Evolutionary conservation across 2,797 vertebrate species (phyloP).

Genomic region (Monodelphis domestica): DNA sequence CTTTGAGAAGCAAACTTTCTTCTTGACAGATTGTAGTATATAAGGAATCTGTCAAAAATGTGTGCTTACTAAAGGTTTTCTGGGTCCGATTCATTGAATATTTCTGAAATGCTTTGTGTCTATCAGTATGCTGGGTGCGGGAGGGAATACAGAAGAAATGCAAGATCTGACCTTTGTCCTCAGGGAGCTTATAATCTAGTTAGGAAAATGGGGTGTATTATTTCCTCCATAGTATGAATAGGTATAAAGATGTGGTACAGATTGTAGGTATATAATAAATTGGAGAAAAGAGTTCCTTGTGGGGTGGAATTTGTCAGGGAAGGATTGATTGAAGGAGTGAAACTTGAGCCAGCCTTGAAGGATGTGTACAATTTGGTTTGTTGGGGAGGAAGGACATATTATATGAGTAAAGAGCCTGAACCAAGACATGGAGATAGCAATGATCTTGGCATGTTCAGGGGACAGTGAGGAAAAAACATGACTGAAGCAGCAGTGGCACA

Average conservation of each 20-base stretch:
- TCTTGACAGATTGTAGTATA: constrained; percentile 1
- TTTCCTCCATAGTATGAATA: not conserved
- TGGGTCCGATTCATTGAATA: not conserved
- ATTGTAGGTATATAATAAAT: not conserved
- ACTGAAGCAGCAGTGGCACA: not conserved
- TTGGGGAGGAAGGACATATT: constrained; percentile 10
- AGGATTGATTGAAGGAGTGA: not conserved
- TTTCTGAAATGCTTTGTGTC: not conserved
- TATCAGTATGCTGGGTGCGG: constrained; percentile 16
- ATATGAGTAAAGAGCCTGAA: not conserved
- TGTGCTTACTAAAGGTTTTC: not conserved
- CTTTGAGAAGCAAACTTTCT: constrained; percentile 9
- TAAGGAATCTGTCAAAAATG: constrained; percentile 5
- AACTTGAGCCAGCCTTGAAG: not conserved
- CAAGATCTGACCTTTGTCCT: constrained; percentile 45
- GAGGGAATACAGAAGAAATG: constrained; percentile 49
- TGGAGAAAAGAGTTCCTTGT: not conserved
- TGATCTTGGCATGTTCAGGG: not conserved
- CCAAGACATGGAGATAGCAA: not conserved
- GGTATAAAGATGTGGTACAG: not conserved
- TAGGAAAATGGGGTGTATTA: constrained; percentile 13
- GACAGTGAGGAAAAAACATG: not conserved
- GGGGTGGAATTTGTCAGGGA: not conserved
- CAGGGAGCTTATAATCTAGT: constrained; percentile 23
- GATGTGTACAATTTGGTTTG: not conserved